Base-by-base conservation (phyloP, 2,797 vertebrate genomes). In the Lemur catta region DNA sequence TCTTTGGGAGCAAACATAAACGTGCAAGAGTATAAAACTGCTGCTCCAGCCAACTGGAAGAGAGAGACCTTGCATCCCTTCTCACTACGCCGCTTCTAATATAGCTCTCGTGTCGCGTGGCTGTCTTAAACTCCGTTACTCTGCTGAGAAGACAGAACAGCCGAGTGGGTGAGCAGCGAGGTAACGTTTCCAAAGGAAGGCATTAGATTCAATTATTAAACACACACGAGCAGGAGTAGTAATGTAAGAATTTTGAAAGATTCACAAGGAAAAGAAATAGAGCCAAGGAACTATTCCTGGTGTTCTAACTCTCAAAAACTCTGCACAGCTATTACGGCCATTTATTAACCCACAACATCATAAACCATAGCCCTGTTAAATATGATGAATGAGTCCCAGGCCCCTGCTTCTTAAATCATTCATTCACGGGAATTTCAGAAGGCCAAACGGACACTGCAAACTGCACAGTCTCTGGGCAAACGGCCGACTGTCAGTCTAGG, bases 191-290 rank as follows among this genome's bases (percentile, higher is more conserved):
- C 63, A 95, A 67, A 75, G 41, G 74, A 26, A 91, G 78, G 76
- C 88, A 95, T 33, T 93, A 95, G 91, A 98, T 93, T 79, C 97
- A 95, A 91, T 91, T 93, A 98, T 96, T 97, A 90, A 97, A 87
- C 84, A 46, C 65, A 67, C 89, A 41, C 82, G 43, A 52, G 82
- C 78, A 89, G 65, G 22, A 84, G 87, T 80, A 38, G 67, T 0
- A 26, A 91, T 33, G 50, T 86, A 84, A 87, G 87, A 90, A 93
- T 97, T 75, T 4, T 74, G 78, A 96, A 96, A 98, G 97, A 76
- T 61, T 95, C 84, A 65, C 41, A 88, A 94, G 61, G n/a, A 95
- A 95, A 95, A 63, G 78, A 97, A 97, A 20, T 48, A 48, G 43
- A 91, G 87, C 91, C 96, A 69, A 88, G 91, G 85, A 91, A 96